These are phyloP conservation scores for Amazona finschi DNA, from an alignment of 2,797 vertebrate genomes.

Conservation along the genomic window DNA sequence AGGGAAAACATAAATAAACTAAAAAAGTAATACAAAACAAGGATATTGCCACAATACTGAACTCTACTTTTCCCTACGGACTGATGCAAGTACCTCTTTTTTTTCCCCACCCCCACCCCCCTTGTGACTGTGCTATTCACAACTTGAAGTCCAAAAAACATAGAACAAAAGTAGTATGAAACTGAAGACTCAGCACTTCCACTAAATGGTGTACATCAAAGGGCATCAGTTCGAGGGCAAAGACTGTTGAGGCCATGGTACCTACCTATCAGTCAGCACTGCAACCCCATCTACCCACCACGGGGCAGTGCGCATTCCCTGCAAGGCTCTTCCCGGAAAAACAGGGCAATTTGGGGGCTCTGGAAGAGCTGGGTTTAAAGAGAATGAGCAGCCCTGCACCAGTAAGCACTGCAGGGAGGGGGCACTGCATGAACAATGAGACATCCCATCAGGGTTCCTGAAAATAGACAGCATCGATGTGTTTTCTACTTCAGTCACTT, in stretches of 20 bases:
- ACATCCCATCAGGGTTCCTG: conserved; percentile 67
- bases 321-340: conserved; percentile 55
- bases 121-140: conserved; percentile 76
- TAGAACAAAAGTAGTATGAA: conserved; percentile 73
- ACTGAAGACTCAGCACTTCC: conserved; percentile 79
- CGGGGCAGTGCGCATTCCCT: conserved; percentile 18
- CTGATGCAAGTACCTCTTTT: conserved; percentile 72
- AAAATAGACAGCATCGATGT: conserved; percentile 76
- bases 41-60: conserved; percentile 82
- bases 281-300: conserved; percentile 48
- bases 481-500: conserved; percentile 78
- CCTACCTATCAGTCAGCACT: conserved; percentile 73
- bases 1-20: conserved; percentile 76
- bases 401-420: conserved; percentile 56
- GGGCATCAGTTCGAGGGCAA: conserved; percentile 71
- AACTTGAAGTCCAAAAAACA: conserved; percentile 76
- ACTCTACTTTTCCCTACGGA: conserved; percentile 74
- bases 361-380: conserved; percentile 18
- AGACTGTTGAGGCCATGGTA: conserved; percentile 63
- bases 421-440: conserved; percentile 59
- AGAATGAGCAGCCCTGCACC: conserved; percentile 40
- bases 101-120: background rate
- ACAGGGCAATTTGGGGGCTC: conserved; percentile 21
- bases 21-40: conserved; percentile 83
- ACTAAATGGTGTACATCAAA: conserved; percentile 80